phyloP scores from a whole-genome alignment of 2,797 vertebrate genomes.

The Darevskia mixta region DNA sequence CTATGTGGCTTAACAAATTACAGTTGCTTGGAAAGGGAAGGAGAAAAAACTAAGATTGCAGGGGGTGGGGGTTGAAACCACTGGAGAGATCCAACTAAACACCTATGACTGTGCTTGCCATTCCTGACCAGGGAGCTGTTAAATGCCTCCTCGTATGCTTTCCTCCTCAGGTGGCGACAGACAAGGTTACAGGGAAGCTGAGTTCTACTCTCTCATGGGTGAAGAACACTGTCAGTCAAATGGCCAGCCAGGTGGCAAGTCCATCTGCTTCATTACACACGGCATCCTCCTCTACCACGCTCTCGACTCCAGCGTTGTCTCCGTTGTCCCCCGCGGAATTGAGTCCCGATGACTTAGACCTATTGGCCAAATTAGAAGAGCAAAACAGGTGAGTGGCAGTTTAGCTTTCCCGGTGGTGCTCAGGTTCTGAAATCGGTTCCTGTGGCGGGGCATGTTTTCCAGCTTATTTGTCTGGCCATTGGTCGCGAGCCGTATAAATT shows the following conservation, averaged over 20 bases:
- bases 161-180: conserved; percentile 94
- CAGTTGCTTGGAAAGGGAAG: background rate
- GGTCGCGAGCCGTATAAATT: background rate
- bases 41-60: background rate
- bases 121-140: background rate
- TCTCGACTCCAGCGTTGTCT: conserved; percentile 89
- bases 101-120: background rate
- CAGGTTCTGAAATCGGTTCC: background rate
- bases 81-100: background rate
- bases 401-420: background rate
- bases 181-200: conserved; percentile 97
- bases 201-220: conserved; percentile 99
- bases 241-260: conserved; percentile 99
- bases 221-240: conserved; percentile 97
- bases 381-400: conserved; percentile 90
- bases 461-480: background rate
- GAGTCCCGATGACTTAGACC: conserved; percentile 94
- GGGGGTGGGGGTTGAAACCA: background rate
- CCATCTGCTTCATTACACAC: conserved; percentile 88
- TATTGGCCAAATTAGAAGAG: conserved; percentile 96
- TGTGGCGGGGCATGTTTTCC: background rate
- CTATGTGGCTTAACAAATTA: background rate
- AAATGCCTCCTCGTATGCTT: conserved; percentile 24
- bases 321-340: conserved; percentile 87
- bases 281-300: conserved; percentile 88